phyloP scores from a whole-genome alignment of 2,797 vertebrate species.

The Ptychadena robeensis region DNA sequence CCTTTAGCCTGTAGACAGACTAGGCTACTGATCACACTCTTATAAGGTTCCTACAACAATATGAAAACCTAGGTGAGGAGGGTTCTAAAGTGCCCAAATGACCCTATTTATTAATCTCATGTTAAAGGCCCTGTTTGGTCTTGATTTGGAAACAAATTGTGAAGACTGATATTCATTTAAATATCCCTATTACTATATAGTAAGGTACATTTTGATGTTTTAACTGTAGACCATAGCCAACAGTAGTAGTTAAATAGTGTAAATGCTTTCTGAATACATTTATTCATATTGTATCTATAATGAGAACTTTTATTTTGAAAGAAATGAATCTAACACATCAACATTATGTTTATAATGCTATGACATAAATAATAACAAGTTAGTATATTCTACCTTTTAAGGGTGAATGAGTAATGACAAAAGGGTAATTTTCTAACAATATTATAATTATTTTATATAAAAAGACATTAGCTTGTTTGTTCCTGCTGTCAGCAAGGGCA shows the following conservation, averaged over 20 bases:
- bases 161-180: too few relatives aligned
- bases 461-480: background rate
- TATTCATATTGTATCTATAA: background rate
- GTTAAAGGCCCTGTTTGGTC: too few relatives aligned
- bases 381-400: background rate
- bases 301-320: background rate
- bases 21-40: too few relatives aligned
- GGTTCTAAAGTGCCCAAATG: too few relatives aligned
- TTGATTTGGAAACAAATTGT: too few relatives aligned
- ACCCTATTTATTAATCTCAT: too few relatives aligned
- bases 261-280: background rate
- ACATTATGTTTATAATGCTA: background rate
- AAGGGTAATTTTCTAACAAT: background rate
- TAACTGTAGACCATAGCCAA: background rate
- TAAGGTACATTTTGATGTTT: background rate
- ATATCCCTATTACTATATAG: background rate
- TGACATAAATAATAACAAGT: background rate
- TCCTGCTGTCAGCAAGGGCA: background rate
- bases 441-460: constrained; percentile 11
- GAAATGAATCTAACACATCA: background rate
- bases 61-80: too few relatives aligned
- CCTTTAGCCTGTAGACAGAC: too few relatives aligned
- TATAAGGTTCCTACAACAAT: too few relatives aligned
- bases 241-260: background rate
- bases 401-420: background rate